These are phyloP conservation scores for Lophius piscatorius DNA, from an alignment of 2,113 vertebrate genomes.

Conservation along the genomic window DNA sequence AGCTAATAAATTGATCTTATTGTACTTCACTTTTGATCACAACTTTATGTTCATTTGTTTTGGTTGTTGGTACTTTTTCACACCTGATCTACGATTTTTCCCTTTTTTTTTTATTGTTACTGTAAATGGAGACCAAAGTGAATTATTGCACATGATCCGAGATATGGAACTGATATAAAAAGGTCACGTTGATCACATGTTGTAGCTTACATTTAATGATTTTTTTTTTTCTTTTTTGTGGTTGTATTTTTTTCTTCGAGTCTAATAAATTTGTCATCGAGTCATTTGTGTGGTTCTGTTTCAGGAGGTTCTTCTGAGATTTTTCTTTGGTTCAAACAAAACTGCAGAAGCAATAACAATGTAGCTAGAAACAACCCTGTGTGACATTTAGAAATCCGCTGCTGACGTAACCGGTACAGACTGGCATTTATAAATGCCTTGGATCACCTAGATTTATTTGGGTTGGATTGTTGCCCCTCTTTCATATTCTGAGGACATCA, in stretches of 20 bases:
- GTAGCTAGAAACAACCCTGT: background rate
- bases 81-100: conserved; percentile 21
- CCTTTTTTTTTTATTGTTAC: conserved; percentile 6
- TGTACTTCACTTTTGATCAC: conserved; percentile 1
- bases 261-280: conserved; percentile 55
- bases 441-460: background rate
- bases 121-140: conserved; percentile 11
- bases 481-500: too few relatives aligned
- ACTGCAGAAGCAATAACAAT: background rate
- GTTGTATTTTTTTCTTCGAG: conserved; percentile 22
- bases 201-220: too few relatives aligned
- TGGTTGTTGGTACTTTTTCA: background rate
- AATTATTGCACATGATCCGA: conserved; percentile 16
- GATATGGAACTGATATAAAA: too few relatives aligned
- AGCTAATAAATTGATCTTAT: background rate
- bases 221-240: too few relatives aligned
- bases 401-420: too few relatives aligned
- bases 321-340: background rate
- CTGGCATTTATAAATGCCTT: too few relatives aligned
- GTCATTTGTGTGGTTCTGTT: background rate
- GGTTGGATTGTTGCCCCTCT: too few relatives aligned
- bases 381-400: background rate
- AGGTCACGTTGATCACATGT: too few relatives aligned
- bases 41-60: conserved; percentile 7
- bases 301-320: background rate